Percentiles rank a stretch among this genome's conserved stretches.
Conservation (phyloP, 2,888 invertebrate genomes). For the Leptopilina syphax region DNA sequence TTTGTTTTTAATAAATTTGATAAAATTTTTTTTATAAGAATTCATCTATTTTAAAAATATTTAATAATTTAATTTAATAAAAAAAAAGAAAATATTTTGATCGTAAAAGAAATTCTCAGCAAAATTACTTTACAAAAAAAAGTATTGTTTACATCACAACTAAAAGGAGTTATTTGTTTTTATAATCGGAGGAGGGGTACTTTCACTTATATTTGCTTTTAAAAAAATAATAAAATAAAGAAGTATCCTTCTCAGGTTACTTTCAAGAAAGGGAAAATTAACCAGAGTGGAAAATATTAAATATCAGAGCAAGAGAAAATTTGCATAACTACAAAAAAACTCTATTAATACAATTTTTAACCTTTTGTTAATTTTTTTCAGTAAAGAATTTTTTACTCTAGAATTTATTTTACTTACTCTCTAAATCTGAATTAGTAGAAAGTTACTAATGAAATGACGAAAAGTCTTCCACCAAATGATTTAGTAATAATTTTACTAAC, state of each 20-base stretch:
- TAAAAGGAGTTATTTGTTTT: not conserved
- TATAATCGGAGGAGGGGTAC: not conserved
- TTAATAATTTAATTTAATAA: too few species aligned
- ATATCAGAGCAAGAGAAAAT: not conserved
- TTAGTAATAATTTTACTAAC: too few species aligned
- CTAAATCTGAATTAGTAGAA: too few species aligned
- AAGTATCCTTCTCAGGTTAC: not conserved
- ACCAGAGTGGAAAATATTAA: conserved; percentile 2
- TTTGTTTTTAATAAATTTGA: too few species aligned
- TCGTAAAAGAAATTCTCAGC: too few species aligned
- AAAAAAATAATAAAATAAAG: not conserved
- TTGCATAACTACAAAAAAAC: not conserved
- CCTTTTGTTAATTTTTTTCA: not conserved
- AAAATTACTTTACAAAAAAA: not conserved
- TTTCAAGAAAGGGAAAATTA: not conserved
- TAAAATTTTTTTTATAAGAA: too few species aligned
- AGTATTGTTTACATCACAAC: not conserved
- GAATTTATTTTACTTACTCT: not conserved
- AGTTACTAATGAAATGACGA: too few species aligned
- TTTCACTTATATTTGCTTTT: not conserved
- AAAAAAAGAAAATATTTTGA: too few species aligned
- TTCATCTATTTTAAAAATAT: too few species aligned
- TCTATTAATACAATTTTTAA: not conserved
- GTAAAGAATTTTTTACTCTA: not conserved
- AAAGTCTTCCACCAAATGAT: too few species aligned